Base-by-base conservation (phyloP, 1,140 invertebrate species). In the Ridgeia piscesae region DNA sequence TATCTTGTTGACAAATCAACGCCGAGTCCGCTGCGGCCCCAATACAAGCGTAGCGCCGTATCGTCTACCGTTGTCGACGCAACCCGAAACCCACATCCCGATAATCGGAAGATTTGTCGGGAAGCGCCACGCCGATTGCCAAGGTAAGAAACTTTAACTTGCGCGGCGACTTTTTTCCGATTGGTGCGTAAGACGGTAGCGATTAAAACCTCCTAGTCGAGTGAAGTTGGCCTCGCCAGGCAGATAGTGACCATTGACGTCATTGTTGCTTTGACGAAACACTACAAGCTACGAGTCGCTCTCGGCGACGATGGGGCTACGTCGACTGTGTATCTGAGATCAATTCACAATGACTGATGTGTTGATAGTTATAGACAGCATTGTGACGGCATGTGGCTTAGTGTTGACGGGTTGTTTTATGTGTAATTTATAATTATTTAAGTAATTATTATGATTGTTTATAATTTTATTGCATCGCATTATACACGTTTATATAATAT, bases 91-190 rank as follows among this genome's bases (percentile, higher is more conserved):
- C 11, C 58, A 77, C 2, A 9, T 77, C 58, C 6, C 4, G 2
- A 77, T 77, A 77, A 77, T 77, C 58, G 58, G 6, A 77, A 77
- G 58, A 77, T 77, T 77, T 77, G 58, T 77, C 58, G 11, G 58
- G 58, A 77, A 77, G 27, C 58, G 27, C 58, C 58, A 77, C 11
- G 11, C 17, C 58, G 58, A 77, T 77, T 77, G 58, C 58, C 27
- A 77, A 77, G 58, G 58, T 77, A 77, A 77, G 58, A 77, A 77
- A 77, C 58, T 77, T 77, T 31, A 77, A 77, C 58, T 77, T 77
- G 58, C 27, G 58, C 58, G 2, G 58, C 4, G 58, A 77, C 27
- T 77, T 77, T 77, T 77, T 77, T 77, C 58, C 17, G 58, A 77
- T 77, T 77, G 58, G 8, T 31, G 58, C 58, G 58, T 77, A 77